Evolutionary conservation across 2,888 invertebrate genomes (phyloP).

Genomic region (Stramonita haemastoma): DNA sequence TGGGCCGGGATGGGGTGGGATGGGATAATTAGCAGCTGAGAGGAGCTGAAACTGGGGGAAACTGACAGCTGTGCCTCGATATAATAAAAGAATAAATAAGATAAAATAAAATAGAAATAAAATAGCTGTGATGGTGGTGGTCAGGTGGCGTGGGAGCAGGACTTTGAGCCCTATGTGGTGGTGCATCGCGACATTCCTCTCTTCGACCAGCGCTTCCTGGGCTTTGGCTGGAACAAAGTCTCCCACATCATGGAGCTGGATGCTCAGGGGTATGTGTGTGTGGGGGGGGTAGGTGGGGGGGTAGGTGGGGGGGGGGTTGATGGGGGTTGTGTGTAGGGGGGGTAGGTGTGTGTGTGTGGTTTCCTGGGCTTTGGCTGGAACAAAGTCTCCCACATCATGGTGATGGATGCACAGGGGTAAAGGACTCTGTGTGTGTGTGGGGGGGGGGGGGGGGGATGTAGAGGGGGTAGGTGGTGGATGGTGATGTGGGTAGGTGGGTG

Average conservation of each 20-base stretch:
- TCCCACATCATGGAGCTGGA: conserved; percentile 90
- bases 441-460: not conserved
- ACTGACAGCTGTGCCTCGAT: too few species aligned
- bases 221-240: conserved; percentile 98
- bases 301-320: not conserved
- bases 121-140: too few species aligned
- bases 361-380: conserved; percentile 98
- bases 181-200: conserved; percentile 81
- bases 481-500: not conserved
- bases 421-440: not conserved
- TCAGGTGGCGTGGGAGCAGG: conserved; percentile 91
- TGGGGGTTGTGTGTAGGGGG: not conserved
- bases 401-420: conserved; percentile 85
- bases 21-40: too few species aligned
- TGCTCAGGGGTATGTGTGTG: conserved; percentile 82
- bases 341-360: conserved; percentile 71
- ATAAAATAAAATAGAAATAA: not conserved
- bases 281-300: not conserved
- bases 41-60: too few species aligned
- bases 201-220: conserved; percentile 92
- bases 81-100: not conserved
- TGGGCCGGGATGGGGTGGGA: too few species aligned
- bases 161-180: conserved; percentile 94
- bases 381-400: conserved; percentile 91
- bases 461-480: not conserved